These are phyloP conservation scores for Nudaria mundana DNA, from an alignment of 2,888 invertebrate genomes.

Conservation along the genomic window DNA sequence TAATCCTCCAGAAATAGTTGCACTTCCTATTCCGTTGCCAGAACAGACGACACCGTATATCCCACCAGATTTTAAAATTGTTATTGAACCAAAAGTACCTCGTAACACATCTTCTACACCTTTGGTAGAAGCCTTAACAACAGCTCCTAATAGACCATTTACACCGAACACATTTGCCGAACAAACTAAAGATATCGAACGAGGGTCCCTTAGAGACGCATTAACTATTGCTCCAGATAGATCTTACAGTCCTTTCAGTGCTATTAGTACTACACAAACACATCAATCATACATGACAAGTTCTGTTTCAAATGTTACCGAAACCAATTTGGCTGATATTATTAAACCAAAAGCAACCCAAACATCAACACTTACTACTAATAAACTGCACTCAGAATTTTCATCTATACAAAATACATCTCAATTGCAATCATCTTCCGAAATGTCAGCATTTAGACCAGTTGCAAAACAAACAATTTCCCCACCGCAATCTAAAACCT, in stretches of 20 bases:
- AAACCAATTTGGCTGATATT: slow-evolving; percentile 52
- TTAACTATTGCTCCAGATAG: slow-evolving; percentile 84
- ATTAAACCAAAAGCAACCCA: slow-evolving; percentile 60
- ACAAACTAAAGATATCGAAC: slow-evolving; percentile 59
- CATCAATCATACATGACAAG: slow-evolving; percentile 46
- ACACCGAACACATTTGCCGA: slow-evolving; percentile 70
- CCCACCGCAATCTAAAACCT: slow-evolving; percentile 59
- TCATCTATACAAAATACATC: slow-evolving; percentile 62
- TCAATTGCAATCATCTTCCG: slow-evolving; percentile 62
- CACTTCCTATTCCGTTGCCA: slow-evolving; percentile 82
- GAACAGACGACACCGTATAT: slow-evolving; percentile 85
- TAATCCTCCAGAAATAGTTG: slow-evolving; percentile 68
- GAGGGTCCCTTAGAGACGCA: slow-evolving; percentile 79
- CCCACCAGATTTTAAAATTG: slow-evolving; percentile 83
- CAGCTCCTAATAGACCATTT: slow-evolving; percentile 83
- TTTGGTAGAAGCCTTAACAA: slow-evolving; percentile 84
- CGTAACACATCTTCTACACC: slow-evolving; percentile 80
- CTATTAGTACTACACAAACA: slow-evolving; percentile 63
- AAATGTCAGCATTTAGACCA: slow-evolving; percentile 72
- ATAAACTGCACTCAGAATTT: slow-evolving; percentile 52
- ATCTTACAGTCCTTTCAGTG: slow-evolving; percentile 80
- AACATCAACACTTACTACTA: slow-evolving; percentile 47
- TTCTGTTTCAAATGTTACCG: slow-evolving; percentile 32
- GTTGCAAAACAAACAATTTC: slow-evolving; percentile 70
- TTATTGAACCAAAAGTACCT: slow-evolving; percentile 74